These are phyloP conservation scores for Xiphorhynchus erythropygius DNA, from an alignment of 2,797 vertebrate species.

Conservation along the genomic window DNA sequence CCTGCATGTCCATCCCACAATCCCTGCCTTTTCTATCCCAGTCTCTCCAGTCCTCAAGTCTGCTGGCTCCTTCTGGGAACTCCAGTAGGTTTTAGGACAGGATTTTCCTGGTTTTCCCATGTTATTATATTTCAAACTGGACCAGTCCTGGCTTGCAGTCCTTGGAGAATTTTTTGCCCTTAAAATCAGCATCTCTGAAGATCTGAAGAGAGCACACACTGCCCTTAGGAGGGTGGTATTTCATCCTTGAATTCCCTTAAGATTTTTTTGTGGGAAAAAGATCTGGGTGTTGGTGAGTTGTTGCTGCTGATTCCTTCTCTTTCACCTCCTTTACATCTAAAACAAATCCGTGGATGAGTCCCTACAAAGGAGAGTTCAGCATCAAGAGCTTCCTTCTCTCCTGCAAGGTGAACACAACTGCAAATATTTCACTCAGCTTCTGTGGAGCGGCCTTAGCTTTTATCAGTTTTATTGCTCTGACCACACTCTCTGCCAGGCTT, in stretches of 20 bases:
- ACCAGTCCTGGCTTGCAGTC: neutral
- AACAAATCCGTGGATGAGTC: neutral
- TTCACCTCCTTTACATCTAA: neutral
- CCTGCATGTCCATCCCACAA: neutral
- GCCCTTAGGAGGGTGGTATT: neutral
- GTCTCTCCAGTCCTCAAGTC: neutral
- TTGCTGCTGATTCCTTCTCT: neutral
- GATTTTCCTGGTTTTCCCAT: neutral
- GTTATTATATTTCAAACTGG: neutral
- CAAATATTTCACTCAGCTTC: neutral
- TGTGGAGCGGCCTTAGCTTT: neutral
- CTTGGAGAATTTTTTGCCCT: neutral
- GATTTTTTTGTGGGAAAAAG: fast-evolving
- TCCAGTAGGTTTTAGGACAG: neutral
- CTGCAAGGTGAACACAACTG: neutral
- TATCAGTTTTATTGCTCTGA: neutral
- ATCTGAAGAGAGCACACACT: neutral
- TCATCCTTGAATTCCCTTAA: neutral
- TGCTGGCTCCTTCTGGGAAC: neutral
- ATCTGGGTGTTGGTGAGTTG: neutral
- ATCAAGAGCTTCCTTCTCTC: neutral
- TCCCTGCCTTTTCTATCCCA: neutral
- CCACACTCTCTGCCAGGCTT: neutral
- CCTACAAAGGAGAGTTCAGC: neutral
- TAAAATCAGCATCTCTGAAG: neutral